These are phyloP conservation scores for Nipponia nippon DNA, from an alignment of 2,113 vertebrate species.

Conservation along the genomic window DNA sequence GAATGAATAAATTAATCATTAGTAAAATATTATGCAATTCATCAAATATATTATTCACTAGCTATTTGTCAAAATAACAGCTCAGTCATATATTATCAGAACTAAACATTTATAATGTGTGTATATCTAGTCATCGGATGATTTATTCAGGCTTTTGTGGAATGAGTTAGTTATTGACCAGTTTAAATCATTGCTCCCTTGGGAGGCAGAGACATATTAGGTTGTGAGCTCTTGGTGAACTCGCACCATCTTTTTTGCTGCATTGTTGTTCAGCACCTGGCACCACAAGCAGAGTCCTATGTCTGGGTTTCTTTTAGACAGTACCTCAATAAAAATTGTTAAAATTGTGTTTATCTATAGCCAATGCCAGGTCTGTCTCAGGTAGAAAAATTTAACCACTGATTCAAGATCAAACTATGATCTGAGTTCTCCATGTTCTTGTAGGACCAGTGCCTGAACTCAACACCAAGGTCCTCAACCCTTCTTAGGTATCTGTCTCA, in stretches of 20 bases:
- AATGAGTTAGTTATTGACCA: slow-evolving; percentile 22
- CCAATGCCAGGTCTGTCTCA: neutral
- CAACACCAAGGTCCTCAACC: neutral
- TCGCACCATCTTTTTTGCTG: neutral
- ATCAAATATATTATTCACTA: slow-evolving; percentile 62
- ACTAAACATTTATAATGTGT: slow-evolving; percentile 42
- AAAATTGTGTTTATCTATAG: neutral
- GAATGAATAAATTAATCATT: slow-evolving; percentile 59
- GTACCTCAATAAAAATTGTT: neutral
- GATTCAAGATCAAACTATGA: neutral
- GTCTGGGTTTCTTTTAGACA: neutral
- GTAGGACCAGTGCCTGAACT: neutral
- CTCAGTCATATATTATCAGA: slow-evolving; percentile 38
- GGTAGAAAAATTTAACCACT: neutral
- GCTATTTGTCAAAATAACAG: slow-evolving; percentile 57
- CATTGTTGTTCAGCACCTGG: neutral
- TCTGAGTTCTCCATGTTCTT: neutral
- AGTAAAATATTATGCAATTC: slow-evolving; percentile 62
- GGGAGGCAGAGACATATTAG: neutral
- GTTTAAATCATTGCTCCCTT: neutral
- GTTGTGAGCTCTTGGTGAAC: neutral
- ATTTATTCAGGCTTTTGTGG: slow-evolving; percentile 25
- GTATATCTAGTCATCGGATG: slow-evolving; percentile 2
- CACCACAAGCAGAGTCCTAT: neutral
- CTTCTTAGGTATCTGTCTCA: neutral